Base-by-base conservation (phyloP, 1,140 invertebrate genomes). In the Brachionus manjavacas region DNA sequence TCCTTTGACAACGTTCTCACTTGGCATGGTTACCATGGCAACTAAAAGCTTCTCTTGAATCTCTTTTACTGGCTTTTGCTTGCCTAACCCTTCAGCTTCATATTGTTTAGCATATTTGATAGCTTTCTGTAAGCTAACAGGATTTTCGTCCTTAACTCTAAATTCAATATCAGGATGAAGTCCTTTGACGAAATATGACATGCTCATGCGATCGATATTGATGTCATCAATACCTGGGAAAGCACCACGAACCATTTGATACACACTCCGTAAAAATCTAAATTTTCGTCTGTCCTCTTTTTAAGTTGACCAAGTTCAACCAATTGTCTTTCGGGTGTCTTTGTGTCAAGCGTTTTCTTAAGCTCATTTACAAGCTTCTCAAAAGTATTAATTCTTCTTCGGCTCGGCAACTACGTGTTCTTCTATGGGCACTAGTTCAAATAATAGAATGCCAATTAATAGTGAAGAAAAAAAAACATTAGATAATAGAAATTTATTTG, bases 401-500 rank as follows among this genome's bases (percentile, higher is more conserved):
- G n/a, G n/a, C n/a, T n/a, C n/a, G n/a, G n/a, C n/a, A n/a, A 28
- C 28, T 1, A 28, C 1, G 28, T 4, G 28, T 46, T 12, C 11
- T 46, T 12, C 11, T 14, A 3, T 16, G 49, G 49, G 49, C 49
- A 55, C 49, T 55, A 20, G 49, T 55, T 55, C 49, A 55, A 55
- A 55, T 55, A 55, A 16, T 55, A 20, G 49, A 55, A 55, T 55
- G 49, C 49, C 49, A 55, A 55, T 55, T 55, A 55, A 55, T 55
- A 55, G 49, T n/a, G 49, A 55, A 55, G 49, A 55, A 55, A 55
- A 55, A 55, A 55, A 55, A 55, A 55, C 49, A 55, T 55, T 55
- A 55, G 49, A 68, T 68, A 68, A 68, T 68, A 68, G 64, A 68
- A 68, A 68, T 68, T 68, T 68, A 68, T 68, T 68, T 68, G 31